Conservation (phyloP, 2,888 invertebrate genomes). For the Meloe dianella region DNA sequence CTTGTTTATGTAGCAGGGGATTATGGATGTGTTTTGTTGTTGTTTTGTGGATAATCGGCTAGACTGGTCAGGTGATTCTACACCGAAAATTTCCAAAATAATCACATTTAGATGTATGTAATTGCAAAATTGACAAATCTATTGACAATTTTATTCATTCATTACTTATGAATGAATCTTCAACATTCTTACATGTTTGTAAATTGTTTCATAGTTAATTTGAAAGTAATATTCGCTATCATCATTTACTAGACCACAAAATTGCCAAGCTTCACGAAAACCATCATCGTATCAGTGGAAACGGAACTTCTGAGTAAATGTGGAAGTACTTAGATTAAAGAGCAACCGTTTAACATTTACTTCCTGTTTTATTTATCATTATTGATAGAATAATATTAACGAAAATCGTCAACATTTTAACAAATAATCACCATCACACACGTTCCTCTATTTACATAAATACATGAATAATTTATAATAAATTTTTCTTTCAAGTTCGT, state of each 20-base stretch:
- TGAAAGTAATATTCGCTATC: background rate
- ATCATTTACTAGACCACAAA: background rate
- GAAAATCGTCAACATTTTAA: slow-evolving; percentile 25
- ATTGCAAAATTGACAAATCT: background rate
- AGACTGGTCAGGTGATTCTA: too few species aligned
- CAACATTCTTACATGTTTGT: background rate
- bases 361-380: too few species aligned
- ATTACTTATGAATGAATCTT: background rate
- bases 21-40: slow-evolving; percentile 12
- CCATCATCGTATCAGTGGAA: background rate
- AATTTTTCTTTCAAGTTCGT: slow-evolving; percentile 35
- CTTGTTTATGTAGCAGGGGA: slow-evolving; percentile 34
- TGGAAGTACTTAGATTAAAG: background rate
- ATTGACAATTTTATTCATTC: background rate
- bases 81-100: background rate
- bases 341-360: too few species aligned
- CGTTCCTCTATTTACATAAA: slow-evolving; percentile 34
- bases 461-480: slow-evolving; percentile 47
- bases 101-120: background rate
- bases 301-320: background rate
- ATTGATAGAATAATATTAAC: background rate
- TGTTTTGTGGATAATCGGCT: background rate
- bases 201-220: slow-evolving; percentile 1
- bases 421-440: slow-evolving; percentile 30
- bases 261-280: background rate